Conservation (phyloP, 1,140 invertebrate species). For the Drosophila parvula region DNA sequence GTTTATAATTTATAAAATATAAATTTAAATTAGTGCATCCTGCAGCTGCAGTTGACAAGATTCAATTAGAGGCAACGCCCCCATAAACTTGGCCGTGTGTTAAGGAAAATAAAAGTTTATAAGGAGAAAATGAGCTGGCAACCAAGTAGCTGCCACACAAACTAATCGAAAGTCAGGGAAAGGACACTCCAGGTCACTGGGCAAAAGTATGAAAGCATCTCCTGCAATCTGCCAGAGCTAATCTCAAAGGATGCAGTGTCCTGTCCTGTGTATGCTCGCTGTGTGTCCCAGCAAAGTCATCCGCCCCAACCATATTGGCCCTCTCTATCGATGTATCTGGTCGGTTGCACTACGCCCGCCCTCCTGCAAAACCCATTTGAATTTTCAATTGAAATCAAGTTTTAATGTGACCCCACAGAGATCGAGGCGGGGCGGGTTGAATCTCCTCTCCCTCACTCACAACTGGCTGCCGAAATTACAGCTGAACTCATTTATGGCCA, state of each 20-base stretch:
- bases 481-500: conserved; percentile 69
- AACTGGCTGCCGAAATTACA: conserved; percentile 51
- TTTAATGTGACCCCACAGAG: conserved; percentile 67
- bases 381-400: conserved; percentile 79
- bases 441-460: not conserved
- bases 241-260: conserved; percentile 66
- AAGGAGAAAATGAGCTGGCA: conserved; percentile 21
- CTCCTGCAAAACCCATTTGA: conserved; percentile 38
- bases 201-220: conserved; percentile 40
- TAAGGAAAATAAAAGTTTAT: conserved; percentile 19
- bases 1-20: conserved; percentile 1
- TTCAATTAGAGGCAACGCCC: conserved; percentile 25
- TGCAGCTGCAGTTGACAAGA: conserved; percentile 27
- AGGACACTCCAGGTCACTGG: conserved; percentile 60
- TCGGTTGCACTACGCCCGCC: conserved; percentile 15
- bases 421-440: not conserved
- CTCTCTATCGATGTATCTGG: conserved; percentile 55
- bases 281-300: conserved; percentile 29
- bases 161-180: conserved; percentile 68
- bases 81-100: not conserved
- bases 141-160: conserved; percentile 15
- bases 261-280: conserved; percentile 7
- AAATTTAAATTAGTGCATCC: conserved; percentile 15
- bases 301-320: conserved; percentile 25
- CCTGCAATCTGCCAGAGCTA: conserved; percentile 48